These are phyloP conservation scores for Esperia sulphurella DNA, from an alignment of 2,888 invertebrate genomes.

Conservation along the genomic window DNA sequence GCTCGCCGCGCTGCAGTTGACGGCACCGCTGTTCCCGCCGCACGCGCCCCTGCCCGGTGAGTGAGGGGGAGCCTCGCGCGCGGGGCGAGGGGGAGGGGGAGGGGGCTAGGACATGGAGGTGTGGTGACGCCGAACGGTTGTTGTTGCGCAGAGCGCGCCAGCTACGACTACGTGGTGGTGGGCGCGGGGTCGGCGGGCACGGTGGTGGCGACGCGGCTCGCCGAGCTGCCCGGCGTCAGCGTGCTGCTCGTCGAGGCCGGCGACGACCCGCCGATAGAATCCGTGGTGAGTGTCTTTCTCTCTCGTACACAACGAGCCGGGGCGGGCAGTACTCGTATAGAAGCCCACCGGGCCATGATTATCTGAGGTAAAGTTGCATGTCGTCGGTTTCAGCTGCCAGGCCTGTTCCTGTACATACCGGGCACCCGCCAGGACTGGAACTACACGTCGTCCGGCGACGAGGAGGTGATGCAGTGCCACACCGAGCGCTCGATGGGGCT, in stretches of 20 bases:
- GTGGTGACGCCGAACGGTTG: background rate
- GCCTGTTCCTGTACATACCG: slow-evolving; percentile 7
- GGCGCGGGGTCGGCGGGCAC: slow-evolving; percentile 9
- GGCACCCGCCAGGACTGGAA: slow-evolving; percentile 21
- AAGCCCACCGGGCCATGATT: too few relatives aligned
- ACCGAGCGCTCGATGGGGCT: slow-evolving; percentile 12
- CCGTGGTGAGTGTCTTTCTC: slow-evolving; percentile 17
- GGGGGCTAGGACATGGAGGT: slow-evolving; percentile 6
- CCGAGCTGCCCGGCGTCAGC: slow-evolving; percentile 11
- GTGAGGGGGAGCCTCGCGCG: slow-evolving; percentile 5
- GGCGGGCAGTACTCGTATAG: too few relatives aligned
- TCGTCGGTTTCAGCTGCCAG: slow-evolving; percentile 10
- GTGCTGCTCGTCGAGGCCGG: slow-evolving; percentile 32
- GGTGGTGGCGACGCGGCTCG: slow-evolving; percentile 23
- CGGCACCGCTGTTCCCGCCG: slow-evolving; percentile 6
- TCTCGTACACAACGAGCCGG: too few relatives aligned
- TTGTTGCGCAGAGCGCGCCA: background rate
- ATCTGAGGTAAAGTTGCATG: too few relatives aligned
- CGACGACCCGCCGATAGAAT: slow-evolving; percentile 24
- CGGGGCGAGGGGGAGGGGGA: background rate
- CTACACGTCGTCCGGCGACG: slow-evolving; percentile 18
- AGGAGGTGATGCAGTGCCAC: slow-evolving; percentile 15
- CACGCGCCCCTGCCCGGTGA: slow-evolving; percentile 1
- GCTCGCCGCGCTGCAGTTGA: slow-evolving; percentile 19
- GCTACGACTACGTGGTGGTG: slow-evolving; percentile 5